phyloP scores from a whole-genome alignment of 2,113 vertebrate genomes.

The Urocitellus parryii region DNA sequence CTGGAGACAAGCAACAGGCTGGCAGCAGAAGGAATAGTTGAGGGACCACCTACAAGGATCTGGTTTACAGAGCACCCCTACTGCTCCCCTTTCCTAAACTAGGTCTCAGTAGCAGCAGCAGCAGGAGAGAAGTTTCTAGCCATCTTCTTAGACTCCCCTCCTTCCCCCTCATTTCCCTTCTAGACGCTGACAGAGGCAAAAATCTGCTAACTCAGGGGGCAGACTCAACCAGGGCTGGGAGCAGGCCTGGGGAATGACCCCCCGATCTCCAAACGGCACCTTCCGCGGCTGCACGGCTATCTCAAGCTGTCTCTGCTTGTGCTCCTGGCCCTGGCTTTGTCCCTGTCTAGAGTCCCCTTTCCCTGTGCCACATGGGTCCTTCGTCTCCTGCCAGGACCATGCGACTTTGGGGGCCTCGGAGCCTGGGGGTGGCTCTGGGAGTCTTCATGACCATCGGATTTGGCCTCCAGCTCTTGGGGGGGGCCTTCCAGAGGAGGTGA shows the following conservation, averaged over 20 bases:
- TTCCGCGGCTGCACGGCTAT: slow-evolving; percentile 43
- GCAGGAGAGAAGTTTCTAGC: slow-evolving; percentile 30
- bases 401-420: slow-evolving; percentile 75
- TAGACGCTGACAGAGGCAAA: slow-evolving; percentile 83
- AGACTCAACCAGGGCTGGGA: slow-evolving; percentile 64
- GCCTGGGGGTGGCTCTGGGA: slow-evolving; percentile 82
- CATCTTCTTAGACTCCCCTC: slow-evolving; percentile 56
- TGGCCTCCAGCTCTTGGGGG: slow-evolving; percentile 82
- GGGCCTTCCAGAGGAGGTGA: slow-evolving; percentile 81
- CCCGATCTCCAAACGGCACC: slow-evolving; percentile 45
- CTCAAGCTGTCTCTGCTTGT: slow-evolving; percentile 55
- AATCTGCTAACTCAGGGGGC: slow-evolving; percentile 81
- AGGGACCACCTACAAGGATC: neutral
- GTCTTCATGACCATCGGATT: slow-evolving; percentile 85
- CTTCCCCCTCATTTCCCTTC: slow-evolving; percentile 78
- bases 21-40: neutral
- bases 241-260: slow-evolving; percentile 72
- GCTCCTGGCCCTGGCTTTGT: slow-evolving; percentile 51
- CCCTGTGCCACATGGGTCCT: slow-evolving; percentile 53
- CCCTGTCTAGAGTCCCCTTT: neutral
- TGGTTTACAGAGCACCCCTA: neutral
- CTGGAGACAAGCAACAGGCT: neutral
- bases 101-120: neutral
- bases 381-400: slow-evolving; percentile 68
- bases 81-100: neutral